phyloP scores from a whole-genome alignment of 2,888 invertebrate species.

The Torymus aiolomorphi region DNA sequence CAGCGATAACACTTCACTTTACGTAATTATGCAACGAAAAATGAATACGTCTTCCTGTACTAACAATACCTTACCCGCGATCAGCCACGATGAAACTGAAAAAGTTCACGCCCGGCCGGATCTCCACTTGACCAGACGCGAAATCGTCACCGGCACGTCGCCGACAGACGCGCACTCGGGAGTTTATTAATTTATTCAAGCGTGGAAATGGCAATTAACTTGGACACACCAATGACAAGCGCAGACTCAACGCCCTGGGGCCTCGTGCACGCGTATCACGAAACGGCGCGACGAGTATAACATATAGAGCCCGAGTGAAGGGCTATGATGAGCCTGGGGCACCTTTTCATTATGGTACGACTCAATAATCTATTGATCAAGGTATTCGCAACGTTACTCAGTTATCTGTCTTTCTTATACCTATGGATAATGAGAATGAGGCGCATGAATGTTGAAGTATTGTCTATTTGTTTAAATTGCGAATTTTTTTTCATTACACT shows the following conservation, averaged over 20 bases:
- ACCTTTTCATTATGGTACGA: background rate
- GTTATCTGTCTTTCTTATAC: too few species aligned
- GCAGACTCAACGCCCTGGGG: conserved; percentile 65
- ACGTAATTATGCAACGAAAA: too few species aligned
- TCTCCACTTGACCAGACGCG: background rate
- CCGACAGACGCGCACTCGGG: conserved; percentile 64
- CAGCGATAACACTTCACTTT: too few species aligned
- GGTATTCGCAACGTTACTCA: too few species aligned
- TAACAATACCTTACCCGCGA: background rate
- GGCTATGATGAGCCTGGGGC: conserved; percentile 16
- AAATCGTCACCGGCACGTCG: conserved; percentile 62
- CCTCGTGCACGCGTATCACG: background rate
- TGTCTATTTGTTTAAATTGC: too few species aligned
- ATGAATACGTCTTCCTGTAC: too few species aligned
- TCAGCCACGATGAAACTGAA: background rate
- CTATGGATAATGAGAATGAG: too few species aligned
- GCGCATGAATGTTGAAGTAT: too few species aligned
- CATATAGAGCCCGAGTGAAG: background rate
- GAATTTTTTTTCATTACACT: too few species aligned
- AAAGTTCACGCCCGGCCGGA: too few species aligned
- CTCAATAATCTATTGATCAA: too few species aligned
- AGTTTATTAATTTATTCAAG: conserved; percentile 75
- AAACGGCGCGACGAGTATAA: conserved; percentile 1
- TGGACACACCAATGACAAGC: conserved; percentile 74
- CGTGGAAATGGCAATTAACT: conserved; percentile 75